These are phyloP conservation scores for Varanus salvator DNA, from an alignment of 2,113 vertebrate genomes.

Conservation along the genomic window DNA sequence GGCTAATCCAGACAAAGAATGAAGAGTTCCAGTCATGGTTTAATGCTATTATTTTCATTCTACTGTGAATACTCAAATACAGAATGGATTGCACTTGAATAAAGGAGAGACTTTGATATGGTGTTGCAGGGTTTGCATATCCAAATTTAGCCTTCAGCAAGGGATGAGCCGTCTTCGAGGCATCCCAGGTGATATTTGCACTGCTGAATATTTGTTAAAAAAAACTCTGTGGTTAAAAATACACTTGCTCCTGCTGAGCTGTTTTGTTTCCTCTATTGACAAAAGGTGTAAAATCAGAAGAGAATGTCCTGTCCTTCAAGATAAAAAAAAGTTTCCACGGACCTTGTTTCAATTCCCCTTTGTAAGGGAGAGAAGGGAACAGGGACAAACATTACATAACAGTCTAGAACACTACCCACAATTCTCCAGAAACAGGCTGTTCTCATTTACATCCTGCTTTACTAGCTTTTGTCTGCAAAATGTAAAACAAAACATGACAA, in stretches of 20 bases:
- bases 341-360: conserved; percentile 49
- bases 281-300: conserved; percentile 50
- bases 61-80: not conserved
- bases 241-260: conserved; percentile 42
- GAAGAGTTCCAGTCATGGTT: conserved; percentile 29
- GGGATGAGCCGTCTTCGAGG: conserved; percentile 34
- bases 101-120: conserved; percentile 14
- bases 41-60: conserved; percentile 34
- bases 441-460: not conserved
- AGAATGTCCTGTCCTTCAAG: conserved; percentile 65
- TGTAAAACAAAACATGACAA: conserved; percentile 27
- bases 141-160: conserved; percentile 43
- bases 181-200: conserved; percentile 21
- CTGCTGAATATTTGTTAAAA: conserved; percentile 41
- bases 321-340: not conserved
- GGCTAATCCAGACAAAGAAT: not conserved
- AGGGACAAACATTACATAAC: conserved; percentile 31
- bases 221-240: conserved; percentile 62
- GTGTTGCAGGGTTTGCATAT: not conserved
- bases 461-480: conserved; percentile 16
- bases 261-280: conserved; percentile 58
- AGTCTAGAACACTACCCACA: not conserved
- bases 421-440: conserved; percentile 33
- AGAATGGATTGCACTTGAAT: conserved; percentile 29
- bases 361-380: conserved; percentile 32